Evolutionary conservation across 2,113 vertebrate species (phyloP).

Genomic region (Ancistrus triradiatus): DNA sequence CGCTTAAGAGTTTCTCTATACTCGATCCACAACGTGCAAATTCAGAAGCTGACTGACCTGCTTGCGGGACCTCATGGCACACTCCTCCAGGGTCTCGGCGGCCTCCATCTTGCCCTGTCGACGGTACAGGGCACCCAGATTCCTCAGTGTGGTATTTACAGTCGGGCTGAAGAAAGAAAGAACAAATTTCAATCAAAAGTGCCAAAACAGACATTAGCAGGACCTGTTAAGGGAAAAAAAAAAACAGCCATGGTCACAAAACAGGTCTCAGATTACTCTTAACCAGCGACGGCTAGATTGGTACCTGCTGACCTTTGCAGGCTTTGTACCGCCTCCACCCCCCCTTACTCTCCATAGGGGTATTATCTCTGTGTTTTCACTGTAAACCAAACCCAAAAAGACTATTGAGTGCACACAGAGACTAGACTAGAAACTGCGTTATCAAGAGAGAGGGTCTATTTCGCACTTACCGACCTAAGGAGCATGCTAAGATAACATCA

Average conservation of each 20-base stretch:
- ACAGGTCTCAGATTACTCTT: too few relatives aligned
- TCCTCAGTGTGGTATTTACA: conserved; percentile 74
- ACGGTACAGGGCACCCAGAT: conserved; percentile 77
- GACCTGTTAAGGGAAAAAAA: too few relatives aligned
- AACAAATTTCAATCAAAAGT: too few relatives aligned
- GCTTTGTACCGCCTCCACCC: conserved; percentile 99
- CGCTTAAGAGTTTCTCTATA: too few relatives aligned
- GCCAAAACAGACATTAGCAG: too few relatives aligned
- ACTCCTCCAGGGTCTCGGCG: conserved; percentile 81
- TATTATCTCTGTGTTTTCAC: conserved; percentile 83
- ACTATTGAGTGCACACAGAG: not conserved
- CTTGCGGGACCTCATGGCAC: conserved; percentile 72
- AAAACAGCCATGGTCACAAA: too few relatives aligned
- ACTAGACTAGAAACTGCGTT: too few relatives aligned
- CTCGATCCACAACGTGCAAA: too few relatives aligned
- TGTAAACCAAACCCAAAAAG: conserved; percentile 54
- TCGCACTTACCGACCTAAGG: too few relatives aligned
- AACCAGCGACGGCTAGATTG: too few relatives aligned
- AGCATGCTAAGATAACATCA: too few relatives aligned
- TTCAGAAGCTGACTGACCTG: conserved; percentile 62
- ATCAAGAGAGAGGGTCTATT: too few relatives aligned
- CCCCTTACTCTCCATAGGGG: conserved; percentile 92
- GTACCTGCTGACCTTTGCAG: conserved; percentile 96
- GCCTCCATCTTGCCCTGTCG: conserved; percentile 83
- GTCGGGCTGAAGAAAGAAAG: conserved; percentile 51